Evolutionary conservation across 92 coral and sea anemone genomes (phyloP).

Genomic region (Micromussa lordhowensis): DNA sequence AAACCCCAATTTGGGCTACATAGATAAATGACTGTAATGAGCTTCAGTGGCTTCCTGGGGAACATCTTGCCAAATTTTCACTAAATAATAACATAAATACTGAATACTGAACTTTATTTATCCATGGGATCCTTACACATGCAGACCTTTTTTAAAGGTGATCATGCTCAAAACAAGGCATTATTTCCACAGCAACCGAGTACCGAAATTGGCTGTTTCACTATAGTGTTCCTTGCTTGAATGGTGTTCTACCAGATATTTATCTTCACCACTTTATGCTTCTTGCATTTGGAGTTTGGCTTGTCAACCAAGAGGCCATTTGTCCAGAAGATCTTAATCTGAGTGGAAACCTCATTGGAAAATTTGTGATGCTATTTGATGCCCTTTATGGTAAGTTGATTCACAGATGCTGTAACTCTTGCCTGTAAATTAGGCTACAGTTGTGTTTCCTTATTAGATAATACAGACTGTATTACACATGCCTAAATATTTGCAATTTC

Average conservation of each 20-base stretch:
- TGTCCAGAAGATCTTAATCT: slow-evolving; percentile 18
- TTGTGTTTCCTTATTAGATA: slow-evolving; percentile 13
- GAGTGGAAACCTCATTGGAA: slow-evolving; percentile 30
- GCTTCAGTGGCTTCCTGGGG: slow-evolving; percentile 27
- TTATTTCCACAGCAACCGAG: slow-evolving; percentile 34
- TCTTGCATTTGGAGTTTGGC: slow-evolving; percentile 33
- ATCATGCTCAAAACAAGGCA: slow-evolving; percentile 30
- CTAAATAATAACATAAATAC: slow-evolving; percentile 17
- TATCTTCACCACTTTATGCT: slow-evolving; percentile 51
- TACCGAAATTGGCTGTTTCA: slow-evolving; percentile 41
- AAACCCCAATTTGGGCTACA: slow-evolving; percentile 8
- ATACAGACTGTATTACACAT: too few species aligned
- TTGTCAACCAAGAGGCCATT: slow-evolving; percentile 26
- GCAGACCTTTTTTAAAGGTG: too few species aligned
- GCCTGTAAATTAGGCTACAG: slow-evolving; percentile 22
- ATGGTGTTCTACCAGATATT: slow-evolving; percentile 32
- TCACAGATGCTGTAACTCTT: slow-evolving; percentile 28
- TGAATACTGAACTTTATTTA: slow-evolving; percentile 22
- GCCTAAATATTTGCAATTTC: too few species aligned
- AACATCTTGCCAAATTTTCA: slow-evolving; percentile 22
- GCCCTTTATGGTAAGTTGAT: slow-evolving; percentile 40
- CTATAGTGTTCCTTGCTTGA: slow-evolving; percentile 43
- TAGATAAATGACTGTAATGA: slow-evolving; percentile 25
- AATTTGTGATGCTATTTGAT: slow-evolving; percentile 46
- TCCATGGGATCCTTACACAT: slow-evolving; percentile 19